A percentile compares a stretch with the other conserved stretches of the same genome.
Conservation (phyloP, 2,113 vertebrate genomes). For the Nannobrachium achirus region DNA sequence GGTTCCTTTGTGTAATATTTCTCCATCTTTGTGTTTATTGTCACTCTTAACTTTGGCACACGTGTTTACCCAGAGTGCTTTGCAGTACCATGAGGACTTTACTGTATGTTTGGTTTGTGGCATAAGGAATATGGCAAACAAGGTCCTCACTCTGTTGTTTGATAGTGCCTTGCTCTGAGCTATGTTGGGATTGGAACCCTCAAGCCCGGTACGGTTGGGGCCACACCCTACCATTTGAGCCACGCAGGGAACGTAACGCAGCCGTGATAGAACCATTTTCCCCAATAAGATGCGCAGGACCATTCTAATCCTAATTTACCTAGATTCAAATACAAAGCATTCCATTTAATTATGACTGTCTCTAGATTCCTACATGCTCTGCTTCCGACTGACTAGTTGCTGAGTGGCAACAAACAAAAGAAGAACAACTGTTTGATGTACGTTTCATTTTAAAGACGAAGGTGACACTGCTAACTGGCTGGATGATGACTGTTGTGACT, state of each 20-base stretch:
- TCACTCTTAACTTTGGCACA: constrained; percentile 16
- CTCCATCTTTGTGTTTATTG: constrained; percentile 22
- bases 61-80: too few species aligned
- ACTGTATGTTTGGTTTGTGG: background rate
- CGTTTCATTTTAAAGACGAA: too few species aligned
- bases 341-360: background rate
- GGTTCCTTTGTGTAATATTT: background rate
- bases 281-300: too few species aligned
- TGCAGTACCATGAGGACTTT: background rate
- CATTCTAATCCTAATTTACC: too few species aligned
- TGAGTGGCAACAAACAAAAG: too few species aligned
- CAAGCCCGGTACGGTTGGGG: background rate
- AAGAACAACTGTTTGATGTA: too few species aligned
- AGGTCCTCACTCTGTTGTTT: background rate
- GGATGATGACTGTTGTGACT: too few species aligned
- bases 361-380: too few species aligned
- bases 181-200: constrained; percentile 12
- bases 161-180: background rate
- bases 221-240: background rate
- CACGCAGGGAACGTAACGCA: background rate
- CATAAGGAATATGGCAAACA: constrained; percentile 26
- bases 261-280: too few species aligned
- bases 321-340: too few species aligned
- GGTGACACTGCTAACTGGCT: too few species aligned
- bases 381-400: too few species aligned